A percentile compares a stretch with the other conserved stretches of the same genome.
These are phyloP conservation scores for Aurelia sp. DNA, from an alignment of 30 jellyfish, hydroid and myxozoan genomes.

Conservation along the genomic window DNA sequence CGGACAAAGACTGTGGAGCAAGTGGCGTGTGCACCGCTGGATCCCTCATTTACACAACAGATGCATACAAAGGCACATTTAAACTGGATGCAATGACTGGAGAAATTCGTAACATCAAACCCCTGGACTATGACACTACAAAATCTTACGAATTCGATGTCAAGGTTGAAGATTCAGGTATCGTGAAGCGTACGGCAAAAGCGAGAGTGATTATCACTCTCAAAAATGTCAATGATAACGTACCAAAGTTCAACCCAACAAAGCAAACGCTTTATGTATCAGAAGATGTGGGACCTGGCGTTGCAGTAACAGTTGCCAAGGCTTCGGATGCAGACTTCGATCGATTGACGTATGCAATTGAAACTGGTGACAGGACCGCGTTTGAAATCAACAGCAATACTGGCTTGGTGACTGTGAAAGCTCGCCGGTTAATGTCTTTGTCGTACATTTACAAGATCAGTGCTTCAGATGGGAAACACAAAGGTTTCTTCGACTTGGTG, in stretches of 20 bases:
- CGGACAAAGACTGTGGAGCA: slow-evolving; percentile 89
- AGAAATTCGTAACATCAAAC: slow-evolving; percentile 76
- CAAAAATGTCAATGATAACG: slow-evolving; percentile 83
- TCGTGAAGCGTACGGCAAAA: slow-evolving; percentile 57
- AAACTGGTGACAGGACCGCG: slow-evolving; percentile 11
- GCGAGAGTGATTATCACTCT: slow-evolving; percentile 82
- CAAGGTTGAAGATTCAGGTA: slow-evolving; percentile 87
- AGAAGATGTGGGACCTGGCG: slow-evolving; percentile 55
- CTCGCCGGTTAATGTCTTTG: slow-evolving; percentile 3
- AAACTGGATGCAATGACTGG: slow-evolving; percentile 88
- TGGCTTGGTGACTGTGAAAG: slow-evolving; percentile 52
- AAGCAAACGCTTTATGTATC: slow-evolving; percentile 41
- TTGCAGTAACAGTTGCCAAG: slow-evolving; percentile 50
- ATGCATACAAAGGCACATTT: slow-evolving; percentile 73
- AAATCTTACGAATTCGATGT: slow-evolving; percentile 76
- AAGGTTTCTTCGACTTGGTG: slow-evolving; percentile 58
- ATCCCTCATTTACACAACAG: slow-evolving; percentile 74
- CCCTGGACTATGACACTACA: slow-evolving; percentile 87
- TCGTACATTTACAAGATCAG: slow-evolving; percentile 47
- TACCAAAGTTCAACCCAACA: slow-evolving; percentile 81
- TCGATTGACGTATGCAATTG: slow-evolving; percentile 62
- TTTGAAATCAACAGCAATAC: slow-evolving; percentile 56
- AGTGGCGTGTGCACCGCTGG: slow-evolving; percentile 93
- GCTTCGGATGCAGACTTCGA: slow-evolving; percentile 75
- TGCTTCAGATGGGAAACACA: slow-evolving; percentile 71